Evolutionary conservation across 2,797 vertebrate species (phyloP), one percentile per base, ranked within the genome.

Genomic region (Cyprinella venusta): DNA sequence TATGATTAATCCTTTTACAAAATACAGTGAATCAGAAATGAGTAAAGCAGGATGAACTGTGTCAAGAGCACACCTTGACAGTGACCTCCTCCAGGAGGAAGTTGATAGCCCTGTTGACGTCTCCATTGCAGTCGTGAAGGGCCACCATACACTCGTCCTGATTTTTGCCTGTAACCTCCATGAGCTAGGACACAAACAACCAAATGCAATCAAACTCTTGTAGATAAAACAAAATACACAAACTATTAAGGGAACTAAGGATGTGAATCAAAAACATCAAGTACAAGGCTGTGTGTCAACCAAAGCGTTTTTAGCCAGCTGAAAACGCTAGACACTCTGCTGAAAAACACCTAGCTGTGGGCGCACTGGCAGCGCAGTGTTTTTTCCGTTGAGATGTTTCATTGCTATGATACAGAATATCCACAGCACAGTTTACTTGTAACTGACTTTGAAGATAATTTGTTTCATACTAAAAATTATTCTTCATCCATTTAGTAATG

Each of bases 71-170:
- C 54, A 52, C 98, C 85, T 96, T 96, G 89, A 97, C 97, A 82
- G 97, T 96, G 89, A 92, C 96, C 91, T 97, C 98, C 93, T 99
- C 98, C 90, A 99, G 95, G 83, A 99, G 92, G 89, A 97, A 94
- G 91, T 98, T 98, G 92, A 98, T 99, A 90, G 98, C 97, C 96
- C 94, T 97, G 94, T 97, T 98, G 90, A 98, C 92, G 65, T 99
- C 98, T 85, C 97, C 97, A n/a, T 98, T 97, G 92, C 96, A 98
- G 89, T 99, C 98, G 76, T 99, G 97, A 36, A 99, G 96, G 76
- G 98, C 97, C 68, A 99, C 98, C 92, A 98, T 95, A 88, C 97
- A 97, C 86, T 99, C 98, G 86, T 99, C 98, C 90, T 98, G 97
- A 92, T 94, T 97, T 91, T 97, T 97, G 70, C 98, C 97, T 30